Percentiles rank a stretch among this genome's conserved stretches.
Conservation (phyloP, 2,113 vertebrate species). For the Mastomys natalensis region DNA sequence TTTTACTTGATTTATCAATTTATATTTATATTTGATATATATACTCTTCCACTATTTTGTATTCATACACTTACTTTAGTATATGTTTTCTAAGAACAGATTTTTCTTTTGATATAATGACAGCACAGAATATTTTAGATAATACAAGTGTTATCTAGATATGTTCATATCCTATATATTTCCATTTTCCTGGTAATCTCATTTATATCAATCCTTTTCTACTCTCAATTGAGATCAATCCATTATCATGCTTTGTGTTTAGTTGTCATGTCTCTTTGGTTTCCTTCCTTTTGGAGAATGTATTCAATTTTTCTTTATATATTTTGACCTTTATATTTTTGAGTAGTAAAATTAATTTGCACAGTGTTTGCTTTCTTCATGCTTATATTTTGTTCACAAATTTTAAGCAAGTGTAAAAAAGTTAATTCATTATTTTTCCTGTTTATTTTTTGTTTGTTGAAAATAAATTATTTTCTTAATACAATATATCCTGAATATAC, state of each 20-base stretch:
- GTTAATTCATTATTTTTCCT: background rate
- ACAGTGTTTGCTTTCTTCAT: slow-evolving; percentile 10
- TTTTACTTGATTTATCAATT: background rate
- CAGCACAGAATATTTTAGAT: background rate
- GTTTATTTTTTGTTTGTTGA: background rate
- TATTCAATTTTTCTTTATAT: slow-evolving; percentile 31
- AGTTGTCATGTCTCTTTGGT: background rate
- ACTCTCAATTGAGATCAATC: background rate
- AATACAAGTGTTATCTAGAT: background rate
- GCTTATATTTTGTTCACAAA: background rate
- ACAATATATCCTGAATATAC: background rate
- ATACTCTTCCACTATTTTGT: background rate
- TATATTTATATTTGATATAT: slow-evolving; percentile 38
- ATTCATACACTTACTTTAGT: background rate
- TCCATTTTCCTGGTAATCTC: background rate
- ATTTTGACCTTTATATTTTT: slow-evolving; percentile 51
- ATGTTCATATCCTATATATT: background rate
- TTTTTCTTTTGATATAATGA: background rate
- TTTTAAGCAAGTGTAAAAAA: background rate
- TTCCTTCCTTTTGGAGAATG: slow-evolving; percentile 3
- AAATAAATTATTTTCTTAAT: background rate
- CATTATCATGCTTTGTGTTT: background rate
- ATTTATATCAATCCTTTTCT: background rate
- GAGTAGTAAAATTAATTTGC: background rate
- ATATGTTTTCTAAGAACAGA: background rate